These are phyloP conservation scores for Troides oblongomaculatus DNA, from an alignment of 2,888 invertebrate genomes.

Conservation along the genomic window DNA sequence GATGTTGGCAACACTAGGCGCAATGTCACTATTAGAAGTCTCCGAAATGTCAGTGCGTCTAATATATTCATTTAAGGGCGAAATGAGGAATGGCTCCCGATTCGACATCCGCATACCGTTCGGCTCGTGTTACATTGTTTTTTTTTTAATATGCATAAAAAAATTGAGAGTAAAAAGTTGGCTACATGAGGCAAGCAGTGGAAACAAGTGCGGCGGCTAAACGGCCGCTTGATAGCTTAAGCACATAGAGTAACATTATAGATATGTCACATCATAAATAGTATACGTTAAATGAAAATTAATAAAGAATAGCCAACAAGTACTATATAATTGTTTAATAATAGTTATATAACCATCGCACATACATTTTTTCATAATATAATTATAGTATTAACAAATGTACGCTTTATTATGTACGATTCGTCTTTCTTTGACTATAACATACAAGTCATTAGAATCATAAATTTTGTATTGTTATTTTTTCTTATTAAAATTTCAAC, in stretches of 20 bases:
- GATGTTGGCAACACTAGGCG: neutral
- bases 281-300: too few relatives aligned
- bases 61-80: slow-evolving; percentile 38
- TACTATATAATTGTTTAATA: too few relatives aligned
- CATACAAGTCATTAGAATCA: too few relatives aligned
- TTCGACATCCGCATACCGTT: slow-evolving; percentile 68
- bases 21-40: slow-evolving; percentile 24
- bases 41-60: slow-evolving; percentile 31
- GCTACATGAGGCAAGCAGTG: slow-evolving; percentile 46
- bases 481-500: too few relatives aligned
- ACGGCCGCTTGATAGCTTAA: slow-evolving; percentile 36
- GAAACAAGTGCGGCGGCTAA: slow-evolving; percentile 61
- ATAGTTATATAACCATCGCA: too few relatives aligned
- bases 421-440: too few relatives aligned
- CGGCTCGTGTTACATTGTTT: slow-evolving; percentile 69
- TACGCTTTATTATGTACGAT: too few relatives aligned
- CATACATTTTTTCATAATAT: too few relatives aligned
- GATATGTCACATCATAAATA: slow-evolving; percentile 4
- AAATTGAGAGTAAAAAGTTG: slow-evolving; percentile 56
- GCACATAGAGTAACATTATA: slow-evolving; percentile 41
- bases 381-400: too few relatives aligned
- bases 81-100: slow-evolving; percentile 36
- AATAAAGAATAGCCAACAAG: too few relatives aligned
- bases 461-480: too few relatives aligned
- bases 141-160: slow-evolving; percentile 53